Evolutionary conservation across 2,888 invertebrate genomes (phyloP), one percentile per base, ranked within the genome.

Genomic region (Adelognathus sp.): DNA sequence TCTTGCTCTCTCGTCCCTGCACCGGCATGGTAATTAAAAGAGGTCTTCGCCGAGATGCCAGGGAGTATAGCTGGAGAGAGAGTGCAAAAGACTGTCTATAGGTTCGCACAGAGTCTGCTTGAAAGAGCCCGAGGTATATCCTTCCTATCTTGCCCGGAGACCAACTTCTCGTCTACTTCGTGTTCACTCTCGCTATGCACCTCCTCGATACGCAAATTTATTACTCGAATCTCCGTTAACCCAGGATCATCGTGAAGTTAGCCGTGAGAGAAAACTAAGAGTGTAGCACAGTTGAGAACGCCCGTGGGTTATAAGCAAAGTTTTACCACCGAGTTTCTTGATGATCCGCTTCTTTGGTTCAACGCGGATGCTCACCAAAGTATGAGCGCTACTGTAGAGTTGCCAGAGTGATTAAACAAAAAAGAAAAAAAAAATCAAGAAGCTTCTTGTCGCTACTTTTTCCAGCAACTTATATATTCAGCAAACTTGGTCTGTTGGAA

Each of bases 21-120:
- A n/a, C n/a, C n/a, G 56, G 64, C 66, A 66, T 60, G 71, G 76
- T 80, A 80, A 82, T 82, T 82, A 79, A 82, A 82, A 82, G 67
- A 80, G 58, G 64, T 71, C 61, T 70, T 74, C 27, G 41, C 1
- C n/a, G n/a, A n/a, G 50, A 54, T 46, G 31, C 27, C 16, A n/a
- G 16, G 11, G 16, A n/a, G 16, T 4, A 24, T 33, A 64, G 24
- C 14, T 36, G 29, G 64, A 16, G 18, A 46, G 66, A 27, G 39
- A 27, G 16, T 29, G 29, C 41, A 54, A 50, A 36, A 54, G 27
- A 71, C 50, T 58, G n/a, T n/a, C 64, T 52, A 54, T 33, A 31
- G 54, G 36, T 46, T n/a, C n/a, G n/a, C n/a, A 52, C 64, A 46
- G n/a, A 18, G 29, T 64, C 29, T 63, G 39, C 29, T 46, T 39